Evolutionary conservation across 1,140 invertebrate genomes (phyloP).

Genomic region (Helicoverpa zea): DNA sequence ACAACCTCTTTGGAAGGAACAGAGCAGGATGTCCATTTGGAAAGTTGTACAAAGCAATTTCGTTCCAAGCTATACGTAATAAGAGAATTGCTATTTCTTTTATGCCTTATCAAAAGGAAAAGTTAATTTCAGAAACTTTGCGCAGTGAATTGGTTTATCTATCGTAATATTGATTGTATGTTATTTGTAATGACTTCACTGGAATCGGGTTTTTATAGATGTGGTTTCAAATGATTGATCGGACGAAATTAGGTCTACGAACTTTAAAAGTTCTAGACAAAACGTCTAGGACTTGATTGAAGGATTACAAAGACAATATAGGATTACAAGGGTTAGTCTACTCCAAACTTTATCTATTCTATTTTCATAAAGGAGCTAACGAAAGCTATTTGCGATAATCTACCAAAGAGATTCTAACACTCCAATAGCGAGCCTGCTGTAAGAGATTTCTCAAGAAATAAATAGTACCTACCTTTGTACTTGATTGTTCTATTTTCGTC

Average conservation of each 20-base stretch:
- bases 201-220: conserved; percentile 19
- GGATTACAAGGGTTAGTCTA: neutral
- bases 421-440: too few relatives aligned
- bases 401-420: too few relatives aligned
- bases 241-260: neutral
- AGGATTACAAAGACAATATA: neutral
- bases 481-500: too few relatives aligned
- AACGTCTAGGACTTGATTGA: neutral
- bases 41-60: conserved; percentile 54
- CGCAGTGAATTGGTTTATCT: neutral
- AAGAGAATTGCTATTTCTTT: conserved; percentile 29
- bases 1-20: conserved; percentile 49
- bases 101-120: neutral
- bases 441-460: too few relatives aligned
- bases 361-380: too few relatives aligned
- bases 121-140: conserved; percentile 7
- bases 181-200: conserved; percentile 12
- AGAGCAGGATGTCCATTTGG: conserved; percentile 50
- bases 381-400: too few relatives aligned
- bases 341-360: too few relatives aligned
- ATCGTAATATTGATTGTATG: neutral
- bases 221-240: conserved; percentile 4
- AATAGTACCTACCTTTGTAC: too few relatives aligned
- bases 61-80: conserved; percentile 39
- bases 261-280: neutral